Evolutionary conservation across 2,113 vertebrate species (phyloP).

Genomic region (Tiliqua scincoides): DNA sequence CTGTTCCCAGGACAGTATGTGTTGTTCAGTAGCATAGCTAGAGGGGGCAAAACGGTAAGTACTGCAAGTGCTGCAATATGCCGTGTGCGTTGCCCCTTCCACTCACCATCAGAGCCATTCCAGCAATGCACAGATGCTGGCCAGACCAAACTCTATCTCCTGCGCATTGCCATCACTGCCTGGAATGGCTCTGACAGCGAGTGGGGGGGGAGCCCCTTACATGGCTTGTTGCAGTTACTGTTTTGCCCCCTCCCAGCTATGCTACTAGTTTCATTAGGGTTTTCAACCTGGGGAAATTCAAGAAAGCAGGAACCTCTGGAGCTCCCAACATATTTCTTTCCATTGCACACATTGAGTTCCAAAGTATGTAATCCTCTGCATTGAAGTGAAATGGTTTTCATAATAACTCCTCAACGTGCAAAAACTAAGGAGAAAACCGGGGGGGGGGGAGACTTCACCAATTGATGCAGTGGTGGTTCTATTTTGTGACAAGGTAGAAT

Average conservation of each 20-base stretch:
- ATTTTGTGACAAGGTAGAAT: not conserved
- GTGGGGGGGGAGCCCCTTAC: too few relatives aligned
- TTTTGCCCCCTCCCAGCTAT: too few relatives aligned
- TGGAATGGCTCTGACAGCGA: too few relatives aligned
- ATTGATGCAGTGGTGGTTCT: not conserved
- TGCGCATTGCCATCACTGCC: too few relatives aligned
- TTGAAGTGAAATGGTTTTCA: not conserved
- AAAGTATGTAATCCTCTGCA: not conserved
- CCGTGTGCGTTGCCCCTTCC: too few relatives aligned
- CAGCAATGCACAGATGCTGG: too few relatives aligned
- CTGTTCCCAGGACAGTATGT: not conserved
- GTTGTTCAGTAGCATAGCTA: not conserved
- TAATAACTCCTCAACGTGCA: not conserved
- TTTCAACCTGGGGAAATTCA: not conserved
- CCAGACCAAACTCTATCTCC: too few relatives aligned
- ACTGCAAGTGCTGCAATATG: too few relatives aligned
- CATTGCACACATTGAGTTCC: not conserved
- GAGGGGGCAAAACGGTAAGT: too few relatives aligned
- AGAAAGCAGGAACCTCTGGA: not conserved
- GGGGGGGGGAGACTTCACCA: not conserved
- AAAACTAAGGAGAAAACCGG: not conserved
- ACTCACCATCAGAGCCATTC: too few relatives aligned
- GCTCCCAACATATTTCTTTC: not conserved
- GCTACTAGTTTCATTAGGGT: not conserved
- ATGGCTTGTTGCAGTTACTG: too few relatives aligned